phyloP scores from a whole-genome alignment of 2,888 invertebrate species.

The Cancer borealis region DNA sequence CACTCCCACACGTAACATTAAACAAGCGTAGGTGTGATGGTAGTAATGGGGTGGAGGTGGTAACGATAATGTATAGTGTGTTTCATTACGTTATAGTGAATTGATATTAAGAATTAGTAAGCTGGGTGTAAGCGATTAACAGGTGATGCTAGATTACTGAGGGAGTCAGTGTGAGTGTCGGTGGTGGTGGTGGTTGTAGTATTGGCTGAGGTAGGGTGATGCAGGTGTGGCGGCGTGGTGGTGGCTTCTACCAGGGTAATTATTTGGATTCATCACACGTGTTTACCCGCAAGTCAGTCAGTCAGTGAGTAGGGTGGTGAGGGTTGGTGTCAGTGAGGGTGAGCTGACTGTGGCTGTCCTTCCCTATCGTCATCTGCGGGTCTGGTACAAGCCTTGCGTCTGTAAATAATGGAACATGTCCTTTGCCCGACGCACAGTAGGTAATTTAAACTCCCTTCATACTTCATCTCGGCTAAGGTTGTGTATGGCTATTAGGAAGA shows the following conservation, averaged over 20 bases:
- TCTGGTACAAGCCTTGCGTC: neutral
- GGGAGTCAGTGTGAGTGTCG: neutral
- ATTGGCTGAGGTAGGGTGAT: neutral
- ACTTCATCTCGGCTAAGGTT: neutral
- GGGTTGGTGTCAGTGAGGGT: neutral
- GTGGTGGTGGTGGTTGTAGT: neutral
- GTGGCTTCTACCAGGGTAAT: neutral
- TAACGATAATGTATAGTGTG: neutral
- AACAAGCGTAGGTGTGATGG: neutral
- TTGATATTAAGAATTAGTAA: neutral
- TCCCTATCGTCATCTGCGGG: neutral
- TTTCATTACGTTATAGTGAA: neutral
- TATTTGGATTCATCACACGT: conserved; percentile 22
- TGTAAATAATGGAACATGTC: neutral
- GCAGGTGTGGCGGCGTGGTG: conserved; percentile 32
- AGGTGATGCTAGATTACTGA: neutral
- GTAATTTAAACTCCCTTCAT: neutral
- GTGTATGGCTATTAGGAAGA: neutral
- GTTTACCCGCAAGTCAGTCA: conserved; percentile 11
- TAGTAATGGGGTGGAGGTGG: neutral
- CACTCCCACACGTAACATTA: neutral
- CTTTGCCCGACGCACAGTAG: neutral
- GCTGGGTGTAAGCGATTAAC: neutral
- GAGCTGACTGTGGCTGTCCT: neutral
- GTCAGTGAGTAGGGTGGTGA: neutral